These are phyloP conservation scores for Drosophila aff. DNA, from an alignment of 1,140 invertebrate genomes.

Conservation along the genomic window DNA sequence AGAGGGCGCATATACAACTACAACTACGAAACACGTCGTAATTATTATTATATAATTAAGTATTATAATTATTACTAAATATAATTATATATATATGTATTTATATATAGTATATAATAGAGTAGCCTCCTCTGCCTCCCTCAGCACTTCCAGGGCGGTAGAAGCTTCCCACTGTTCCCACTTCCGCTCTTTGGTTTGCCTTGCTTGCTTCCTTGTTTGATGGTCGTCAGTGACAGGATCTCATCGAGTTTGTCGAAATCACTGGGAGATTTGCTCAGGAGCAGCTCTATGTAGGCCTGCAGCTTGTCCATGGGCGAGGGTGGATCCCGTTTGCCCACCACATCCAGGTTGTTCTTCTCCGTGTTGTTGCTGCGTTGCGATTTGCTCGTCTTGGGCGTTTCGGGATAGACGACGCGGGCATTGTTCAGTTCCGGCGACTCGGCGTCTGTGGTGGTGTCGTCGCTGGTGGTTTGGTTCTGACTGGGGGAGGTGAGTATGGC, in stretches of 20 bases:
- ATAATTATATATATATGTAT: constrained; percentile 6
- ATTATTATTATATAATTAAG: neutral
- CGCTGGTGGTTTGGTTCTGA: constrained; percentile 36
- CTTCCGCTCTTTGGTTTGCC: constrained; percentile 46
- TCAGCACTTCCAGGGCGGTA: constrained; percentile 83
- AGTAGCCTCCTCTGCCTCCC: neutral
- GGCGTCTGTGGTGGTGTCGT: constrained; percentile 54
- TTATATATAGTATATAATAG: neutral
- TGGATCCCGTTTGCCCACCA: constrained; percentile 59
- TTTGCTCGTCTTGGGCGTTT: constrained; percentile 78
- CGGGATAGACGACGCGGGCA: constrained; percentile 56
- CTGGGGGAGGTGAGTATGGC: constrained; percentile 88
- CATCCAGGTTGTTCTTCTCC: constrained; percentile 74
- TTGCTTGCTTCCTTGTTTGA: constrained; percentile 25
- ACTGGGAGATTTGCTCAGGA: constrained; percentile 80
- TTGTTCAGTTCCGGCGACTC: constrained; percentile 66
- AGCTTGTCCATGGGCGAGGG: constrained; percentile 77
- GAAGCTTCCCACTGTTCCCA: constrained; percentile 54
- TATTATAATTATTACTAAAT: constrained; percentile 22
- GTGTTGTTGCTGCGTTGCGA: constrained; percentile 64
- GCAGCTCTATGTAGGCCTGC: constrained; percentile 81
- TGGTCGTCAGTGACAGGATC: constrained; percentile 61
- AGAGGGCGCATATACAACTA: constrained; percentile 8
- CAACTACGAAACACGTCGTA: constrained; percentile 8
- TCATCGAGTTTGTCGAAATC: constrained; percentile 81